Evolutionary conservation across 2,797 vertebrate genomes (phyloP).

Genomic region (Spizella passerina): DNA sequence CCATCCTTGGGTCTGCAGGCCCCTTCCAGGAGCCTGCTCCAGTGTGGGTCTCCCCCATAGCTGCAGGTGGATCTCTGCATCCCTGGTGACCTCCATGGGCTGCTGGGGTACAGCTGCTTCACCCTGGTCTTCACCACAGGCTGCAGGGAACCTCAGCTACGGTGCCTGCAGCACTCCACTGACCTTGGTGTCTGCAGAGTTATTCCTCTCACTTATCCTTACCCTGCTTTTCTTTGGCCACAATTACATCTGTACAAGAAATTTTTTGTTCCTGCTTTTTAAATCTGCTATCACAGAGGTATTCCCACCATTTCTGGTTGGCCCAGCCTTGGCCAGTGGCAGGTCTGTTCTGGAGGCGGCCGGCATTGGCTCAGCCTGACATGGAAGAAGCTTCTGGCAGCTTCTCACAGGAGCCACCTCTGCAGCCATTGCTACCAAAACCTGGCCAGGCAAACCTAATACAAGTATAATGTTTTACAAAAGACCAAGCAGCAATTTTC

Average conservation of each 20-base stretch:
- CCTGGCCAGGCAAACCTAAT: neutral
- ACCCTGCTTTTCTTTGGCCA: neutral
- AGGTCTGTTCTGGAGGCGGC: neutral
- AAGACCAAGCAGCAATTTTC: neutral
- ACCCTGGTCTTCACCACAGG: neutral
- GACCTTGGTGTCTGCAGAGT: neutral
- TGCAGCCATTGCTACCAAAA: neutral
- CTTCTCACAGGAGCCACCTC: neutral
- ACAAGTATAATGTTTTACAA: neutral
- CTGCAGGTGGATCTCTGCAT: neutral
- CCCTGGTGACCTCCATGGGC: neutral
- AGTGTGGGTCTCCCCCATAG: neutral
- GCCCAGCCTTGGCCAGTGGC: neutral
- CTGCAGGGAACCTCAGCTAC: accelerated
- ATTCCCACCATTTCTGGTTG: neutral
- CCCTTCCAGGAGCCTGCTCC: accelerated
- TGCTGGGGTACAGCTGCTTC: neutral
- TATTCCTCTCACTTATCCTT: neutral
- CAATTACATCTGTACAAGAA: accelerated
- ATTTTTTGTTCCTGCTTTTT: neutral
- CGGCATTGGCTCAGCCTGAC: neutral
- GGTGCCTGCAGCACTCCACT: neutral
- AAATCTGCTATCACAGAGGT: neutral
- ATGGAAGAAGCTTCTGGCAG: neutral
- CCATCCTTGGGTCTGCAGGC: neutral